Evolutionary conservation across 2,888 invertebrate genomes (phyloP).

Genomic region (Pandemis cinnamomeana): DNA sequence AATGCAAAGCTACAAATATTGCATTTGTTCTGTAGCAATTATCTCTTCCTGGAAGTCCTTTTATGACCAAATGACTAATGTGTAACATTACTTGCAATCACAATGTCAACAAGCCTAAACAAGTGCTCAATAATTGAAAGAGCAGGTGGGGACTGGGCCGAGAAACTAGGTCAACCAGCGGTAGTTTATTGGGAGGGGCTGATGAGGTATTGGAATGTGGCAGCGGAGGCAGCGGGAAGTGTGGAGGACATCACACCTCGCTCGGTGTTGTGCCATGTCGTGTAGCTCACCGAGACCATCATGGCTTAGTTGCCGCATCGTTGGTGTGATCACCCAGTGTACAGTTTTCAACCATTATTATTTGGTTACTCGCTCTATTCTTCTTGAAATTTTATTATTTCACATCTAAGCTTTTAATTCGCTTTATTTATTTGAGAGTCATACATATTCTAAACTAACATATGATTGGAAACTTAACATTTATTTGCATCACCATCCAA

Average conservation of each 20-base stretch:
- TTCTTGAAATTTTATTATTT: slow-evolving; percentile 70
- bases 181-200: not conserved
- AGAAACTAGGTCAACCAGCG: not conserved
- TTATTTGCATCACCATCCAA: slow-evolving; percentile 62
- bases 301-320: slow-evolving; percentile 81
- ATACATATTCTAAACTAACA: slow-evolving; percentile 67
- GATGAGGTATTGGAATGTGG: slow-evolving; percentile 45
- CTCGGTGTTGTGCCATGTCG: slow-evolving; percentile 74
- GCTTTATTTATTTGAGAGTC: slow-evolving; percentile 67
- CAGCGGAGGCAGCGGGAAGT: slow-evolving; percentile 62
- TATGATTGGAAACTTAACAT: slow-evolving; percentile 57
- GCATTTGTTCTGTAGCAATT: slow-evolving; percentile 21
- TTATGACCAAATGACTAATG: slow-evolving; percentile 19
- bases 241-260: slow-evolving; percentile 62
- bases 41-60: slow-evolving; percentile 37
- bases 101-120: slow-evolving; percentile 28
- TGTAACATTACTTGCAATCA: slow-evolving; percentile 14
- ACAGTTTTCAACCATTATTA: slow-evolving; percentile 64
- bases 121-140: slow-evolving; percentile 26
- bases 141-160: slow-evolving; percentile 1
- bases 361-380: slow-evolving; percentile 65
- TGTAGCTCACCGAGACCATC: slow-evolving; percentile 74
- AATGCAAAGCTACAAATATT: slow-evolving; percentile 19
- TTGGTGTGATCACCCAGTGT: slow-evolving; percentile 73
- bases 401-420: slow-evolving; percentile 67